Evolutionary conservation across 2,797 vertebrate genomes (phyloP).

Genomic region (Cetoscarus ocellatus): DNA sequence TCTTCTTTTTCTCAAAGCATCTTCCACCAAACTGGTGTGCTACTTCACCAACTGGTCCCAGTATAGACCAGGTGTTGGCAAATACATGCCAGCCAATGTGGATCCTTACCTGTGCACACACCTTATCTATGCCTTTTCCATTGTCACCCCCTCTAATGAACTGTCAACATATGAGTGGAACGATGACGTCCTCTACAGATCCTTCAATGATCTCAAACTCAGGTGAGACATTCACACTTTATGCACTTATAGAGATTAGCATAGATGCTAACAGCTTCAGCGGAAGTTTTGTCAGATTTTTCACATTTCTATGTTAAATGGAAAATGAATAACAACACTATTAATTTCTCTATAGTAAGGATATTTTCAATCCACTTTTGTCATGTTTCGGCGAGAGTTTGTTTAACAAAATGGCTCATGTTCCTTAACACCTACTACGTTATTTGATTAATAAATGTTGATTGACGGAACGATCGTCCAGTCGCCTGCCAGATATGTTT

Average conservation of each 20-base stretch:
- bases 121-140: constrained; percentile 87
- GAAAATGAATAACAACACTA: no score
- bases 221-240: constrained; percentile 47
- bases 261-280: no score
- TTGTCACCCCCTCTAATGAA: constrained; percentile 73
- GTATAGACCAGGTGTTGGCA: constrained; percentile 68
- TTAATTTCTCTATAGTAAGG: no score
- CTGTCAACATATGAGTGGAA: constrained; percentile 80
- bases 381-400: no score
- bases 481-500: no score
- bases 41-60: constrained; percentile 89
- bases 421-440: no score
- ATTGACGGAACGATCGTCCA: no score
- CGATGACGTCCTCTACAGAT: constrained; percentile 80
- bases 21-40: constrained; percentile 84
- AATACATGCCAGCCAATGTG: constrained; percentile 76
- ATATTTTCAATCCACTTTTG: no score
- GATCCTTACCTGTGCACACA: constrained; percentile 88
- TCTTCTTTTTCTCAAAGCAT: constrained; percentile 58
- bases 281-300: no score
- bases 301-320: no score
- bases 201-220: constrained; percentile 84
- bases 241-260: neutral
- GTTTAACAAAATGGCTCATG: no score
- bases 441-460: no score